These are phyloP conservation scores for Piscicola geometra DNA, from an alignment of 2,888 invertebrate species.

Conservation along the genomic window DNA sequence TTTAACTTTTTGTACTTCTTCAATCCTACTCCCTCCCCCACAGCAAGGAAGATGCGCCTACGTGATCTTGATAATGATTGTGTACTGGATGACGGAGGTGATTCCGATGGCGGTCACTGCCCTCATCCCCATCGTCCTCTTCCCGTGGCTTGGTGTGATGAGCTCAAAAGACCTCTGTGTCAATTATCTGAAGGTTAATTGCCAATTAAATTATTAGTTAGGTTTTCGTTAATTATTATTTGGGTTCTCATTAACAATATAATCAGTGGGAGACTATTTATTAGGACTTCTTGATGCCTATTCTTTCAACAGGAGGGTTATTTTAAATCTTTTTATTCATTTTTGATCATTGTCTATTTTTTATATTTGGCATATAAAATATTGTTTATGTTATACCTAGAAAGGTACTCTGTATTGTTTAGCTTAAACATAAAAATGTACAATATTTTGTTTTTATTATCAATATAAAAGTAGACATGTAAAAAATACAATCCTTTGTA, in stretches of 20 bases:
- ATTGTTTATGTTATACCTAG: no score
- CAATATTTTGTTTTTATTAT: no score
- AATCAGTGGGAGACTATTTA: background rate
- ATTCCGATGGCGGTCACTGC: conserved; percentile 46
- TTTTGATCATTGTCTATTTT: no score
- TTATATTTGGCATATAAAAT: no score
- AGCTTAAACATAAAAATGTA: no score
- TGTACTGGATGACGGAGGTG: conserved; percentile 47
- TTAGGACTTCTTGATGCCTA: background rate
- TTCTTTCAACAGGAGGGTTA: no score
- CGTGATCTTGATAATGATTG: conserved; percentile 48
- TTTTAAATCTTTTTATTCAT: no score
- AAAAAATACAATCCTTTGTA: no score
- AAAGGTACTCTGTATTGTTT: no score
- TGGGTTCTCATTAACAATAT: background rate
- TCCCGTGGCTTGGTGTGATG: conserved; percentile 45
- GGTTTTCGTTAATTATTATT: background rate
- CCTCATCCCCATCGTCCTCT: conserved; percentile 45
- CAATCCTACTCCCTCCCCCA: background rate
- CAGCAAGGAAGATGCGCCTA: conserved; percentile 52
- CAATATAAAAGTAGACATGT: no score
- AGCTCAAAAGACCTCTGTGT: conserved; percentile 42
- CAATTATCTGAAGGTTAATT: conserved; percentile 45
- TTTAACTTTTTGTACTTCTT: no score
- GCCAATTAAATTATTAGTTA: background rate